Conservation (phyloP, 2,113 vertebrate species). For the Maccullochella peelii region DNA sequence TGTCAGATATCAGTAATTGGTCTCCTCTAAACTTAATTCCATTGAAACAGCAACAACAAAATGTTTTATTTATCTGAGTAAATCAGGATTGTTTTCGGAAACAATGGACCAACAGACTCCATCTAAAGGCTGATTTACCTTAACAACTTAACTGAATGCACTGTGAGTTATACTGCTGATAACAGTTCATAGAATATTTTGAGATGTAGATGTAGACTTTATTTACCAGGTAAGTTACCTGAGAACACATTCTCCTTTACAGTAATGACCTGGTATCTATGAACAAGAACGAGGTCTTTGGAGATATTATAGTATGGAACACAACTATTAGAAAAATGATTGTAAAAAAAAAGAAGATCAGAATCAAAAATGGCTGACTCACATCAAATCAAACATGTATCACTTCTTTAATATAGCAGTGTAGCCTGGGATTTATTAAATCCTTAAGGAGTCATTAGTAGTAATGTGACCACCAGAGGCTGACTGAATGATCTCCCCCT, state of each 20-base stretch:
- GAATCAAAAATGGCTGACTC: not conserved
- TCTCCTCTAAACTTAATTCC: not conserved
- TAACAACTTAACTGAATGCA: not conserved
- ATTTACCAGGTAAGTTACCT: constrained; percentile 3
- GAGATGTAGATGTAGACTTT: not conserved
- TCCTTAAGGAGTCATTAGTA: not conserved
- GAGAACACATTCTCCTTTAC: not conserved
- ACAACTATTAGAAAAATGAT: not conserved
- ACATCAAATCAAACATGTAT: not conserved
- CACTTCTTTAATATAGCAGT: not conserved
- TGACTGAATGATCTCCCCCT: constrained; percentile 7
- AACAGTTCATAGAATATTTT: not conserved
- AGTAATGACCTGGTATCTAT: not conserved
- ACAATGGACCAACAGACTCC: not conserved
- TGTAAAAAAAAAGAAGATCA: not conserved
- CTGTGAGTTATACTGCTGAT: not conserved
- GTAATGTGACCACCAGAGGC: constrained; percentile 17
- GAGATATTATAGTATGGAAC: not conserved
- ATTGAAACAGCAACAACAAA: not conserved
- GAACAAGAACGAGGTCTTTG: not conserved
- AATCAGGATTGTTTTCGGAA: not conserved
- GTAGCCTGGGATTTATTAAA: constrained; percentile 14
- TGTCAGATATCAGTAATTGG: not conserved
- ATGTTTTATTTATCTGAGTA: not conserved
- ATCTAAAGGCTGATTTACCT: not conserved